These are phyloP conservation scores for Drosophila nigritarsus DNA, from an alignment of 2,888 invertebrate species.

Conservation along the genomic window DNA sequence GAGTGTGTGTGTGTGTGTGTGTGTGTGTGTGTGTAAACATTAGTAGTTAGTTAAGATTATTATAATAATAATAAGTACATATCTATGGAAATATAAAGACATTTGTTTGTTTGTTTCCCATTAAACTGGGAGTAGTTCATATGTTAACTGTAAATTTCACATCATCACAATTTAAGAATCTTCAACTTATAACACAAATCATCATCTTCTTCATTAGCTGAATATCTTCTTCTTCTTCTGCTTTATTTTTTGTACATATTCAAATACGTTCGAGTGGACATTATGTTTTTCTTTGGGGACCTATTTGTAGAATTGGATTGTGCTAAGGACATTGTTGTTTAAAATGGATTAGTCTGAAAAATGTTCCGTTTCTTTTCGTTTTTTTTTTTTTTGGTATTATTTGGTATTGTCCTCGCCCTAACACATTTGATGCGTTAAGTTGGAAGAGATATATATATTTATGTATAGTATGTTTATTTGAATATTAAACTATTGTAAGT, in stretches of 20 bases:
- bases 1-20: slow-evolving; percentile 13
- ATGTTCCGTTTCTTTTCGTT: slow-evolving; percentile 1
- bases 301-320: slow-evolving; percentile 41
- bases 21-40: slow-evolving; percentile 41
- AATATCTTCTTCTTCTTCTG: slow-evolving; percentile 4
- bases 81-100: slow-evolving; percentile 78
- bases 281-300: slow-evolving; percentile 1
- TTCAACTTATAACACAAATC: slow-evolving; percentile 70
- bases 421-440: slow-evolving; percentile 64
- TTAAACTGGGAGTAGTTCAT: slow-evolving; percentile 85
- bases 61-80: slow-evolving; percentile 58
- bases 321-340: slow-evolving; percentile 22
- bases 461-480: slow-evolving; percentile 13
- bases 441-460: slow-evolving; percentile 53
- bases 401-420: slow-evolving; percentile 68
- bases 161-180: slow-evolving; percentile 85
- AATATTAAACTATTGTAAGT: slow-evolving; percentile 60
- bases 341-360: slow-evolving; percentile 18
- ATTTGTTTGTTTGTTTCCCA: slow-evolving; percentile 81
- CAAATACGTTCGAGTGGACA: slow-evolving; percentile 34
- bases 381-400: neutral
- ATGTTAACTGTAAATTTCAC: slow-evolving; percentile 86
- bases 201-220: slow-evolving; percentile 14
- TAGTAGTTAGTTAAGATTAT: slow-evolving; percentile 63
- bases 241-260: slow-evolving; percentile 36